These are phyloP conservation scores for Temnopleurus reevesii DNA, from an alignment of 53 echinoderm and acorn worm genomes.

Conservation along the genomic window DNA sequence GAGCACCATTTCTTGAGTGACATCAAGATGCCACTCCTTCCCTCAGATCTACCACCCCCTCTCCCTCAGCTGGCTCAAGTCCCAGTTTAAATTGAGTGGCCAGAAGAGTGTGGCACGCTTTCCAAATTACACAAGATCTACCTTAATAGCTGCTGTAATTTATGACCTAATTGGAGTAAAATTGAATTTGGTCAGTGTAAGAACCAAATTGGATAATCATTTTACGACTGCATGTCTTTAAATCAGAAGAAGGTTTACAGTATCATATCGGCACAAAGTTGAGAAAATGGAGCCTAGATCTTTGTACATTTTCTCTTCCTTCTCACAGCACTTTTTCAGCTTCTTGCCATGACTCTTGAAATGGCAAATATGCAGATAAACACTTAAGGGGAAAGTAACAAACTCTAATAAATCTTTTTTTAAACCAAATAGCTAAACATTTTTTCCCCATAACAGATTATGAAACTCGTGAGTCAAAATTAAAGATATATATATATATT, in stretches of 20 bases:
- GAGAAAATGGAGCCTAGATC: no score
- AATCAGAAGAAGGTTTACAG: background rate
- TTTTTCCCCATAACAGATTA: no score
- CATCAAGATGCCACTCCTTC: background rate
- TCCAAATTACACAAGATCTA: background rate
- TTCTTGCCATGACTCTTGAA: no score
- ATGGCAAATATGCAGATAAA: no score
- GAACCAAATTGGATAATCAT: background rate
- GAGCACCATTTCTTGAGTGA: no score
- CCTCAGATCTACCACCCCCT: background rate
- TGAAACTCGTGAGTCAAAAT: no score
- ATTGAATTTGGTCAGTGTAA: conserved; percentile 4
- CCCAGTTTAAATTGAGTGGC: background rate
- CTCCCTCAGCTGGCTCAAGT: background rate
- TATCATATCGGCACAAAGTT: no score
- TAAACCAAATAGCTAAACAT: no score
- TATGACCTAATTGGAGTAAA: background rate
- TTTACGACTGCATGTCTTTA: background rate
- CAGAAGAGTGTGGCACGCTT: conserved; percentile 4
- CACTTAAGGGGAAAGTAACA: no score
- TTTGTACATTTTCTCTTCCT: background rate
- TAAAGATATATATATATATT: background rate
- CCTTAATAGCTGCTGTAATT: background rate
- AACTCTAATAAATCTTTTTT: no score
- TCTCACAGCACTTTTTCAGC: background rate